Percentiles rank a stretch among this genome's conserved stretches.
Conservation (phyloP, 2,888 invertebrate species). For the Brachypterus glaber region DNA sequence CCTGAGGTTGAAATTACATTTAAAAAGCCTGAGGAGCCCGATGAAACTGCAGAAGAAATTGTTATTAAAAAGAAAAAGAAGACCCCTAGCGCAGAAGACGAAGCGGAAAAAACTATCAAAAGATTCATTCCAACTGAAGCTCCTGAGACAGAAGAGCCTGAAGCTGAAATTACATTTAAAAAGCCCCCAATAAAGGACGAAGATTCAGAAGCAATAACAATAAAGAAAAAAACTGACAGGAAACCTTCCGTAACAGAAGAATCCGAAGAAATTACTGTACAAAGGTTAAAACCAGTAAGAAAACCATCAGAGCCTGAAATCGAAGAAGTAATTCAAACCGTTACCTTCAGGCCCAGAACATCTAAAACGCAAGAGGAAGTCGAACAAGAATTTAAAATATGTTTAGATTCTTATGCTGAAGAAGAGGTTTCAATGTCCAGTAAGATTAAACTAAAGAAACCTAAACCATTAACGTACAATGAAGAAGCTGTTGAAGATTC, state of each 20-base stretch:
- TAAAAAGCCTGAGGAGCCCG: conserved; percentile 34
- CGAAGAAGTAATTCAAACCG: conserved; percentile 63
- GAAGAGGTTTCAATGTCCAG: conserved; percentile 82
- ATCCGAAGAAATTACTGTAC: conserved; percentile 61
- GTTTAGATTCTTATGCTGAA: conserved; percentile 75
- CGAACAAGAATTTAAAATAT: conserved; percentile 83
- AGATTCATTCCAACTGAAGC: conserved; percentile 12
- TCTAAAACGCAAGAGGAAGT: conserved; percentile 78
- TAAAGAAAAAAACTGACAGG: conserved; percentile 36
- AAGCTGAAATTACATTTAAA: conserved; percentile 22
- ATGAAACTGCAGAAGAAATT: conserved; percentile 21
- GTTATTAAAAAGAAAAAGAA: conserved; percentile 31
- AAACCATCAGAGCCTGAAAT: conserved; percentile 55
- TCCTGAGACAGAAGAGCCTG: conserved; percentile 17
- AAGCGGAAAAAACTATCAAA: conserved; percentile 22
- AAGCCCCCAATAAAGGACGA: conserved; percentile 18
- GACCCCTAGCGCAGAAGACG: conserved; percentile 18
- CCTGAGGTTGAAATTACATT: conserved; percentile 50
- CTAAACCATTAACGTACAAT: conserved; percentile 59
- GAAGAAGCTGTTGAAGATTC: conserved; percentile 72
- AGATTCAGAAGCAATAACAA: conserved; percentile 29
- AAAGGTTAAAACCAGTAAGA: conserved; percentile 60
- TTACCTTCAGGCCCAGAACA: conserved; percentile 67
- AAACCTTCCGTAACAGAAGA: conserved; percentile 48
- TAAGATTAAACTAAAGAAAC: conserved; percentile 69